These are phyloP conservation scores for Pampusana beccarii DNA, from an alignment of 2,113 vertebrate genomes.

Conservation along the genomic window DNA sequence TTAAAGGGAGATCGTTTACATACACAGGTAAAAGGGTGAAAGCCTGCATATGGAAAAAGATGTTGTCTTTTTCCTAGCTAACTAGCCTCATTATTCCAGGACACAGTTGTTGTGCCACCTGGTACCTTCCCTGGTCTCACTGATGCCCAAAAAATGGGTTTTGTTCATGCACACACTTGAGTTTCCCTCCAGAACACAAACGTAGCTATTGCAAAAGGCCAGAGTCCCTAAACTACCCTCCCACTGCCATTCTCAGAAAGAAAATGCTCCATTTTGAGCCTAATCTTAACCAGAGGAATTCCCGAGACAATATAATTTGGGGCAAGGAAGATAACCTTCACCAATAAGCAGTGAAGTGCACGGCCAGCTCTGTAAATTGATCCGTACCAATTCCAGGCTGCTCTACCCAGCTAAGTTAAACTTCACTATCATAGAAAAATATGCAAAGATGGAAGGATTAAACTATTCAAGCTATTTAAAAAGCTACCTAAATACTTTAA, in stretches of 20 bases:
- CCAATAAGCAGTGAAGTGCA: not conserved
- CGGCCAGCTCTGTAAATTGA: not conserved
- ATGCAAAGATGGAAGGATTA: not conserved
- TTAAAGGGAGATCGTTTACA: not conserved
- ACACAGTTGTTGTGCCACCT: accelerated
- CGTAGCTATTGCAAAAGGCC: not conserved
- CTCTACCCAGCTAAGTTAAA: not conserved
- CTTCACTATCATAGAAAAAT: not conserved
- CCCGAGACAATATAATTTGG: too few species aligned
- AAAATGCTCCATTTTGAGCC: not conserved
- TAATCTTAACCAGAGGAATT: not conserved
- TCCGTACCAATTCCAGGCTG: not conserved
- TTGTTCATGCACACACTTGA: not conserved
- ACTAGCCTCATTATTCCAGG: not conserved
- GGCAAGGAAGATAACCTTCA: not conserved
- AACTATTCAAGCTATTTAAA: not conserved
- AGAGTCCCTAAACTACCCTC: not conserved
- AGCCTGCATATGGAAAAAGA: too few species aligned
- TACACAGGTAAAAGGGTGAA: not conserved
- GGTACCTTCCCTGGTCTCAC: not conserved
- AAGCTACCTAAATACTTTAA: not conserved
- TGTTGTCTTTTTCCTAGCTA: not conserved
- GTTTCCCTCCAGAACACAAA: not conserved
- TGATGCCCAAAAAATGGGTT: not conserved
- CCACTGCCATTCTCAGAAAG: not conserved